These are phyloP conservation scores for Cheumatopsyche charites DNA, from an alignment of 1,140 invertebrate genomes.

Conservation along the genomic window DNA sequence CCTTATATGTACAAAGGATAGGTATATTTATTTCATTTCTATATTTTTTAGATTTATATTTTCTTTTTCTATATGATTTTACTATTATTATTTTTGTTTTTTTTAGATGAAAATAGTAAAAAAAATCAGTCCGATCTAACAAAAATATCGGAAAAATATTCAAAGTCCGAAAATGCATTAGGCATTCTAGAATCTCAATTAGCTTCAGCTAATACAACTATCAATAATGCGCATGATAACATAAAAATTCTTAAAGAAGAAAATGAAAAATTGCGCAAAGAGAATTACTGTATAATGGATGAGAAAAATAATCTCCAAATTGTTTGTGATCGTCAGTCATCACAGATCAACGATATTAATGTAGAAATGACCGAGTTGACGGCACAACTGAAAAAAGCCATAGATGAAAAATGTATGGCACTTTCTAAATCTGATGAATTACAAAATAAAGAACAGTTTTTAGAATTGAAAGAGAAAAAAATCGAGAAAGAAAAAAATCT, in stretches of 20 bases:
- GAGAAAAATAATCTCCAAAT: slow-evolving; percentile 73
- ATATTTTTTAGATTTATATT: too few relatives aligned
- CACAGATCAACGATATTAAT: slow-evolving; percentile 72
- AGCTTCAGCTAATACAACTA: neutral
- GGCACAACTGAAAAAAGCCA: slow-evolving; percentile 70
- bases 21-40: too few relatives aligned
- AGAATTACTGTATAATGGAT: slow-evolving; percentile 69
- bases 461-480: slow-evolving; percentile 82
- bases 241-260: slow-evolving; percentile 62
- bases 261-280: slow-evolving; percentile 61
- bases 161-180: slow-evolving; percentile 2
- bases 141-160: slow-evolving; percentile 3
- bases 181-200: slow-evolving; percentile 15
- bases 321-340: slow-evolving; percentile 71
- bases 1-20: too few relatives aligned
- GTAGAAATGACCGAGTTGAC: slow-evolving; percentile 68
- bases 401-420: slow-evolving; percentile 82
- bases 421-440: slow-evolving; percentile 81
- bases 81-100: neutral
- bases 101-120: slow-evolving; percentile 15
- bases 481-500: slow-evolving; percentile 79
- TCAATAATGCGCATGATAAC: neutral
- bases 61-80: too few relatives aligned
- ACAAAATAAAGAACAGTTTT: slow-evolving; percentile 74
- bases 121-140: neutral